Conservation (phyloP, 2,113 vertebrate genomes). For the Himantopus leucocephalus region DNA sequence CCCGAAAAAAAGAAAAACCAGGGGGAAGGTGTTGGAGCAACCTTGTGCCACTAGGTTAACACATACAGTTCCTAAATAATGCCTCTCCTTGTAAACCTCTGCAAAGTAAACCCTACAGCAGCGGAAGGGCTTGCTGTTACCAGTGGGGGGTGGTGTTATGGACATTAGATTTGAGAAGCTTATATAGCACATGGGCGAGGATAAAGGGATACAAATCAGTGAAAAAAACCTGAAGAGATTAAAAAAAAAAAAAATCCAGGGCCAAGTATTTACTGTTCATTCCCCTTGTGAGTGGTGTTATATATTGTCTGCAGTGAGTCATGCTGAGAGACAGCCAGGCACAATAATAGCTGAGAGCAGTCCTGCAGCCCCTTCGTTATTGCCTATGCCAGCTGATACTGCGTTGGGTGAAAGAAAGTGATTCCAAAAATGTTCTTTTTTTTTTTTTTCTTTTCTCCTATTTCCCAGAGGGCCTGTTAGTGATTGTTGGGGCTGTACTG, state of each 20-base stretch:
- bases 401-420: slow-evolving; percentile 18
- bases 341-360: slow-evolving; percentile 70
- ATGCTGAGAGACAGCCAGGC: slow-evolving; percentile 71
- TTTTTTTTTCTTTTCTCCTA: background rate
- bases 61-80: slow-evolving; percentile 50
- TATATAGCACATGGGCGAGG: slow-evolving; percentile 66
- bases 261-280: slow-evolving; percentile 75
- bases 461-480: slow-evolving; percentile 24
- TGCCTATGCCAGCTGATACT: slow-evolving; percentile 30
- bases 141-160: slow-evolving; percentile 73
- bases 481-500: slow-evolving; percentile 51
- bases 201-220: slow-evolving; percentile 79
- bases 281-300: slow-evolving; percentile 53
- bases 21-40: slow-evolving; percentile 68
- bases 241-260: slow-evolving; percentile 38
- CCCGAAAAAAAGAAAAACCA: slow-evolving; percentile 58
- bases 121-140: slow-evolving; percentile 70
- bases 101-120: slow-evolving; percentile 56
- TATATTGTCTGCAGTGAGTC: slow-evolving; percentile 70
- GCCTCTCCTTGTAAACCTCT: slow-evolving; percentile 60
- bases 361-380: slow-evolving; percentile 46
- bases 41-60: slow-evolving; percentile 68
- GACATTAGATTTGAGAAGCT: slow-evolving; percentile 77
- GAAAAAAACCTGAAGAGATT: slow-evolving; percentile 55
- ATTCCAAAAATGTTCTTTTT: slow-evolving; percentile 49